phyloP scores from a whole-genome alignment of 2,797 vertebrate species.

The Enteromius argenteus region DNA sequence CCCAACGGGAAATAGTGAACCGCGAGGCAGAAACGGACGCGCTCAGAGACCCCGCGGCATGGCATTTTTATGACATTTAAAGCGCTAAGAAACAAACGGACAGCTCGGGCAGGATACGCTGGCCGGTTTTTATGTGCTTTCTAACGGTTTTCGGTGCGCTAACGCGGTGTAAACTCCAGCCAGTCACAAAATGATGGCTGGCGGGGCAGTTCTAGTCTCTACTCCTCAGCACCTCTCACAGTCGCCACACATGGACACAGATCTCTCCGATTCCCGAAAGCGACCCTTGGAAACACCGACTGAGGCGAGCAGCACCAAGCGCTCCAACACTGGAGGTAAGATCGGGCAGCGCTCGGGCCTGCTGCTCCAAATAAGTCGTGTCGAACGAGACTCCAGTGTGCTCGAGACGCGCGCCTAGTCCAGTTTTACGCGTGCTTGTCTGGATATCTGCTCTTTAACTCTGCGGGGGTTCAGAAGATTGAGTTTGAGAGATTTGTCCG shows the following conservation, averaged over 20 bases:
- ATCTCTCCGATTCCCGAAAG: constrained; percentile 87
- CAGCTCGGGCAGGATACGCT: constrained; percentile 61
- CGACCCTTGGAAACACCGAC: constrained; percentile 88
- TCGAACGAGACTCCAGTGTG: background rate
- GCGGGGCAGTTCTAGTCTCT: constrained; percentile 83
- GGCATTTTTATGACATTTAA: constrained; percentile 60
- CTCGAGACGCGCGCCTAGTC: background rate
- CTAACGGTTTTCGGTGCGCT: constrained; percentile 52
- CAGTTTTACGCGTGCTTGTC: background rate
- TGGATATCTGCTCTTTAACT: background rate
- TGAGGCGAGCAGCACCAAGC: constrained; percentile 89
- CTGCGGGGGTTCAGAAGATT: background rate
- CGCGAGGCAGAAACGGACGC: constrained; percentile 51
- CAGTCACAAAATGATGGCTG: constrained; percentile 82
- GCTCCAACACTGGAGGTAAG: constrained; percentile 90
- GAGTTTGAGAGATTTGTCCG: background rate
- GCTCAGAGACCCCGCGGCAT: constrained; percentile 58
- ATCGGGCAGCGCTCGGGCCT: constrained; percentile 28
- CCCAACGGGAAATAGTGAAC: constrained; percentile 55
- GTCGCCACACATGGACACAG: constrained; percentile 84
- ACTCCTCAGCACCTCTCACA: constrained; percentile 77
- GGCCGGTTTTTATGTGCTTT: constrained; percentile 57
- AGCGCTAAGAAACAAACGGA: background rate
- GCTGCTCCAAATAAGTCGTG: constrained; percentile 35
- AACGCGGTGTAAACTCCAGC: constrained; percentile 67